phyloP scores from a whole-genome alignment of 2,888 invertebrate genomes.

The Biston stratarius region DNA sequence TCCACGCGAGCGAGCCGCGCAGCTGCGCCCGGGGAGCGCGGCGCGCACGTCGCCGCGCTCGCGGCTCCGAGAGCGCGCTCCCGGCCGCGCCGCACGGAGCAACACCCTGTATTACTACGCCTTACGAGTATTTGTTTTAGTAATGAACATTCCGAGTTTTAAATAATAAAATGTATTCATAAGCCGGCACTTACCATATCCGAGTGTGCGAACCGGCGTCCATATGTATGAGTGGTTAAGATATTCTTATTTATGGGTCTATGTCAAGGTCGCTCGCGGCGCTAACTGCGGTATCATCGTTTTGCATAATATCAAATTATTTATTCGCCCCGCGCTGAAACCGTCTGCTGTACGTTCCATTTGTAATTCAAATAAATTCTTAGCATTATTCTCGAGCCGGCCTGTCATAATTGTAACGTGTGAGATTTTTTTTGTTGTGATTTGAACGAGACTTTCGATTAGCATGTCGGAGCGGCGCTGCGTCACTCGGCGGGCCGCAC shows the following conservation, averaged over 20 bases:
- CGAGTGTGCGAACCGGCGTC: slow-evolving; percentile 81
- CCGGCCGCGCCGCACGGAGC: slow-evolving; percentile 48
- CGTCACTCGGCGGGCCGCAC: too few species aligned
- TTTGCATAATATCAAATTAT: slow-evolving; percentile 86
- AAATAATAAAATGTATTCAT: slow-evolving; percentile 87
- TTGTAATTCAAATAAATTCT: slow-evolving; percentile 85
- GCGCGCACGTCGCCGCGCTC: too few species aligned
- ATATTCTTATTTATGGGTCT: slow-evolving; percentile 86
- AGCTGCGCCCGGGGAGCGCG: too few species aligned
- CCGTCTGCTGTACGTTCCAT: slow-evolving; percentile 78
- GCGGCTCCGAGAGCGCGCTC: neutral
- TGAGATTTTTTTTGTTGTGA: slow-evolving; percentile 70
- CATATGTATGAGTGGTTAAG: slow-evolving; percentile 85
- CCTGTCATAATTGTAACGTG: slow-evolving; percentile 77
- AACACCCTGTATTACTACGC: slow-evolving; percentile 84
- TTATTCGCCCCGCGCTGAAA: slow-evolving; percentile 83
- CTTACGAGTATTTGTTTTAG: slow-evolving; percentile 86
- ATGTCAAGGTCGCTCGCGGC: slow-evolving; percentile 80
- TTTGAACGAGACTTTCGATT: slow-evolving; percentile 60
- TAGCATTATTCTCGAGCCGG: slow-evolving; percentile 67
- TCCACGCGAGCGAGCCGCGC: slow-evolving; percentile 51
- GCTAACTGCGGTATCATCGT: slow-evolving; percentile 77
- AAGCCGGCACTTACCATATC: slow-evolving; percentile 85
- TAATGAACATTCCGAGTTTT: slow-evolving; percentile 86
- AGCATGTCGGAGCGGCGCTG: slow-evolving; percentile 50